These are phyloP conservation scores for Zaprionus kolodkinae DNA, from an alignment of 1,140 invertebrate genomes.

Conservation along the genomic window DNA sequence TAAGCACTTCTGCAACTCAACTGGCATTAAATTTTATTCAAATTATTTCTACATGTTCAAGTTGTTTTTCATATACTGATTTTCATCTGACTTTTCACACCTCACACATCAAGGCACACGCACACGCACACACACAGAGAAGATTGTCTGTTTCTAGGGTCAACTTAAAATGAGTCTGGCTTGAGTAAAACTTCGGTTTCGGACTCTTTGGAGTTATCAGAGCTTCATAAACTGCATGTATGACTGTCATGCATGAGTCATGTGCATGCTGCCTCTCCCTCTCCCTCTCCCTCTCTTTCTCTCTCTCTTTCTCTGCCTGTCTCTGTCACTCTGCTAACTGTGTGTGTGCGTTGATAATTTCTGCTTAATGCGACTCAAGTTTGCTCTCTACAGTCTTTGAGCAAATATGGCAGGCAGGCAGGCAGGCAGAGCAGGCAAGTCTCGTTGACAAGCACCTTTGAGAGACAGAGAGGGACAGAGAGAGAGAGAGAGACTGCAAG, in stretches of 20 bases:
- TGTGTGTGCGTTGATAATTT: conserved; percentile 68
- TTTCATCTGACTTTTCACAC: conserved; percentile 5
- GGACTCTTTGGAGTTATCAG: conserved; percentile 17
- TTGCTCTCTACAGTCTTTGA: conserved; percentile 76
- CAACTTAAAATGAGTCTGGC: background rate
- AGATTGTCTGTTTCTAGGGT: conserved; percentile 7
- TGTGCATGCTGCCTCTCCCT: background rate
- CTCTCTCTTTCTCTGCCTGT: background rate
- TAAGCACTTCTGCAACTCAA: background rate
- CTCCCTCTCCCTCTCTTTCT: background rate
- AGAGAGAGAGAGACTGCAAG: background rate
- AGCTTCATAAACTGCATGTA: conserved; percentile 27
- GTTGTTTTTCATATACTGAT: background rate
- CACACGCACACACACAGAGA: background rate
- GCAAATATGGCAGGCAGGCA: conserved; percentile 64
- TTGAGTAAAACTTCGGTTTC: conserved; percentile 1
- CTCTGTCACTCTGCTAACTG: background rate
- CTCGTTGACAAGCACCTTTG: conserved; percentile 52
- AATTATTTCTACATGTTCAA: background rate
- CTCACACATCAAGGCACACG: background rate
- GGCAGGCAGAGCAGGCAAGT: no score
- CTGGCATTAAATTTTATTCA: background rate
- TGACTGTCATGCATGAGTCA: conserved; percentile 30
- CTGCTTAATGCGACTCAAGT: conserved; percentile 77
- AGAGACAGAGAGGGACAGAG: background rate